These are phyloP conservation scores for Luffia ferchaultella DNA, from an alignment of 2,888 invertebrate species.

Conservation along the genomic window DNA sequence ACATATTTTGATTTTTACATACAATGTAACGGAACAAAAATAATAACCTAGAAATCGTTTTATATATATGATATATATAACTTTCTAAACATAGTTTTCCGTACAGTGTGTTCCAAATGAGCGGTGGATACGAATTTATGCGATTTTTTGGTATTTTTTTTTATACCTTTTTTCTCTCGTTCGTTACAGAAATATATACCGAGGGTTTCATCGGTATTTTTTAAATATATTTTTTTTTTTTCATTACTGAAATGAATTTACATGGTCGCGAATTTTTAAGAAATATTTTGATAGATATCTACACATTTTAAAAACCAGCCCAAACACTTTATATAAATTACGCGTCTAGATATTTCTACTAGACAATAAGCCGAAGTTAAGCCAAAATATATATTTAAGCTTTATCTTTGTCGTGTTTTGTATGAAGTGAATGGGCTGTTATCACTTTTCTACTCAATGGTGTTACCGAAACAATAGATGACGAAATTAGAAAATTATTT, in stretches of 20 bases:
- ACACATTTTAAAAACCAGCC: background rate
- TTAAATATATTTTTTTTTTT: background rate
- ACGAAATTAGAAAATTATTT: background rate
- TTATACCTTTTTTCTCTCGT: background rate
- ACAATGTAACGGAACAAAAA: background rate
- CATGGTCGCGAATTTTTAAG: background rate
- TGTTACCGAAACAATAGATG: too few relatives aligned
- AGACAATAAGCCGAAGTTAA: too few relatives aligned
- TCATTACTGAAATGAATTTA: background rate
- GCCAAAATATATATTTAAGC: too few relatives aligned
- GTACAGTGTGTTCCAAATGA: background rate
- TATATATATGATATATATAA: background rate
- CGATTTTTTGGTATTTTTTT: background rate
- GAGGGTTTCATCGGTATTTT: too few relatives aligned
- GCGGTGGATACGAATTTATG: background rate
- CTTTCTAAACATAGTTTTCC: background rate
- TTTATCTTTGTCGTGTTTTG: too few relatives aligned
- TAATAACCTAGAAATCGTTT: background rate
- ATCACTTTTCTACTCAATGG: too few relatives aligned
- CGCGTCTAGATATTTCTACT: too few relatives aligned
- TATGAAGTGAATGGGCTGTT: too few relatives aligned
- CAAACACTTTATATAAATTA: too few relatives aligned
- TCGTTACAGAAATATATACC: background rate
- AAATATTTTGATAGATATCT: background rate
- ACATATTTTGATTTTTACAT: background rate